Percentiles rank a stretch among this genome's conserved stretches.
phyloP scores from a whole-genome alignment of 2,797 vertebrate species.

The Melanotaenia boesemani region DNA sequence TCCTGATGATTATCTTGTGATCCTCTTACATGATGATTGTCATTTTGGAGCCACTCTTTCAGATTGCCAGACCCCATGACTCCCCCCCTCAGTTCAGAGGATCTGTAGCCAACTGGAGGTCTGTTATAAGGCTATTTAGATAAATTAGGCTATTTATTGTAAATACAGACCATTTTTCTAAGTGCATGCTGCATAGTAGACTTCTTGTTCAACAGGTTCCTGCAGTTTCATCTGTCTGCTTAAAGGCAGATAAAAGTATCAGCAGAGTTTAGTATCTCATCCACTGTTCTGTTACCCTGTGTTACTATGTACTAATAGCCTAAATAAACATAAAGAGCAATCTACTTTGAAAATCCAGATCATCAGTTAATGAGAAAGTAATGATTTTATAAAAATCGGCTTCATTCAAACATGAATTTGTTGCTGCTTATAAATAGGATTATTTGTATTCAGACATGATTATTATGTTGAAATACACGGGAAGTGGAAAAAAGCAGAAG shows the following conservation, averaged over 20 bases:
- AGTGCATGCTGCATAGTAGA: conserved; percentile 10
- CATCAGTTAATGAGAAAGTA: too few species aligned
- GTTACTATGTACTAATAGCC: background rate
- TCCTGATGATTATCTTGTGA: background rate
- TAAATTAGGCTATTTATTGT: background rate
- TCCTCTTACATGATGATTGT: too few species aligned
- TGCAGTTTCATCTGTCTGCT: conserved; percentile 26
- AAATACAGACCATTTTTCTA: conserved; percentile 4
- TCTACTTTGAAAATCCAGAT: background rate
- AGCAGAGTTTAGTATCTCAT: conserved; percentile 4
- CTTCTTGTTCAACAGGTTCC: conserved; percentile 63
- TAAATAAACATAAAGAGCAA: background rate
- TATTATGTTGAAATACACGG: too few species aligned
- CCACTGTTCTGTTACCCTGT: background rate
- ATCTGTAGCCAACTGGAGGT: background rate
- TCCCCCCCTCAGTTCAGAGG: background rate
- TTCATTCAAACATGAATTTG: background rate
- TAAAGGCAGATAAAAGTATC: conserved; percentile 16
- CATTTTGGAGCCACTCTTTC: background rate
- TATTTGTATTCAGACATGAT: background rate
- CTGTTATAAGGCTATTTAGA: background rate
- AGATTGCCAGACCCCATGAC: background rate
- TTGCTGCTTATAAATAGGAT: background rate
- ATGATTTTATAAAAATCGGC: background rate
- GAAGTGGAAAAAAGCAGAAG: too few species aligned